Evolutionary conservation across 2,113 vertebrate species (phyloP).

Genomic region (Elaphurus davidianus): DNA sequence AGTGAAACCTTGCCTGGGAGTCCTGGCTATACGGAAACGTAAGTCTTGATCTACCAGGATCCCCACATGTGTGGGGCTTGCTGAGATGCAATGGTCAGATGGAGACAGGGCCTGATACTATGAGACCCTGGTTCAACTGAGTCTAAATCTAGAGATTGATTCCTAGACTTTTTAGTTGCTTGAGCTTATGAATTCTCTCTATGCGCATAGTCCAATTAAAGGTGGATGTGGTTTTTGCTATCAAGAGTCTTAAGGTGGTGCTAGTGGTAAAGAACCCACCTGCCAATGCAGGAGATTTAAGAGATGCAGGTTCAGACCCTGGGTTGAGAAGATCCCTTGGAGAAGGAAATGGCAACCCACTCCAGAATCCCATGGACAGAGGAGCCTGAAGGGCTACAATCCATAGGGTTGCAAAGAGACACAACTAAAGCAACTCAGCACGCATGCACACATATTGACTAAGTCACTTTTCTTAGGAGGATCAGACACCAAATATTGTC

Average conservation of each 20-base stretch:
- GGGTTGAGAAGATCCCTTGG: background rate
- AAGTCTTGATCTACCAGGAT: background rate
- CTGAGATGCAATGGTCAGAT: background rate
- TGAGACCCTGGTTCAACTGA: background rate
- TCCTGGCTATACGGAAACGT: background rate
- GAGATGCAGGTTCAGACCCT: background rate
- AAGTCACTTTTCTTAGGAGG: background rate
- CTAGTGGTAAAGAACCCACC: background rate
- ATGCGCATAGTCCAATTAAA: background rate
- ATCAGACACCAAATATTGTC: background rate
- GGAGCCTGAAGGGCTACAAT: background rate
- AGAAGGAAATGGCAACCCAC: background rate
- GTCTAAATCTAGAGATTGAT: background rate
- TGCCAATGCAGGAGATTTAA: background rate
- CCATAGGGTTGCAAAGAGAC: background rate
- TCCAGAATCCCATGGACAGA: background rate
- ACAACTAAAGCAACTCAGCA: background rate
- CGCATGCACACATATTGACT: background rate
- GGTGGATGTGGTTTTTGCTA: background rate
- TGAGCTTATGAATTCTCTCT: background rate
- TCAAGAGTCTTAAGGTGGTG: background rate
- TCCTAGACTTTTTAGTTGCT: background rate
- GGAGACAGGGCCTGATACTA: background rate
- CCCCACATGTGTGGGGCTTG: background rate
- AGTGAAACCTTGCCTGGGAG: background rate